phyloP scores from a whole-genome alignment of 2,888 invertebrate genomes.

The Pardosa pseudoannulata region DNA sequence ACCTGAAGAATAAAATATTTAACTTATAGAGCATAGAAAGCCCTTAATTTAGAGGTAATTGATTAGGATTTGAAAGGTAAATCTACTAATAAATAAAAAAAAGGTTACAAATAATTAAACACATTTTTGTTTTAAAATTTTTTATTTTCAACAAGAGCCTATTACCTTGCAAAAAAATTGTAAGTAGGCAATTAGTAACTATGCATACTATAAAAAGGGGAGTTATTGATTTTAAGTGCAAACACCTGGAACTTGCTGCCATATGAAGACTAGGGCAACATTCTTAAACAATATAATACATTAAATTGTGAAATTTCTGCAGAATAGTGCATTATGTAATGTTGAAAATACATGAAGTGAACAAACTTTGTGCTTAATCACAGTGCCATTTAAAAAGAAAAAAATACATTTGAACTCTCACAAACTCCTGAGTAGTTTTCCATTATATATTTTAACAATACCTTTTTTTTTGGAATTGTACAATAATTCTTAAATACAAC shows the following conservation, averaged over 20 bases:
- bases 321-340: constrained; percentile 28
- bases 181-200: constrained; percentile 71
- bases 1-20: too few relatives aligned
- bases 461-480: constrained; percentile 37
- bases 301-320: constrained; percentile 25
- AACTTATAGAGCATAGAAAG: too few relatives aligned
- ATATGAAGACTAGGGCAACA: constrained; percentile 62
- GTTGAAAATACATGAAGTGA: not conserved
- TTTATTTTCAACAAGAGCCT: constrained; percentile 71
- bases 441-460: too few relatives aligned
- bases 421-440: constrained; percentile 13
- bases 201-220: constrained; percentile 47
- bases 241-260: constrained; percentile 28
- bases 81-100: too few relatives aligned
- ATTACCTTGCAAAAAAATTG: constrained; percentile 52
- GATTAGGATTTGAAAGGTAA: too few relatives aligned
- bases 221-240: constrained; percentile 47
- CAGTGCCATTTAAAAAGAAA: constrained; percentile 17
- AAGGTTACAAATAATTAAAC: not conserved
- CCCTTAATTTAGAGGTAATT: too few relatives aligned
- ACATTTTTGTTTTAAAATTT: constrained; percentile 36
- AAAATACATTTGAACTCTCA: not conserved
- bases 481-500: constrained; percentile 36
- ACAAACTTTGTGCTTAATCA: constrained; percentile 6
- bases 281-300: constrained; percentile 34